phyloP scores from a whole-genome alignment of 2,888 invertebrate species.

The Drosophila mercatorum region DNA sequence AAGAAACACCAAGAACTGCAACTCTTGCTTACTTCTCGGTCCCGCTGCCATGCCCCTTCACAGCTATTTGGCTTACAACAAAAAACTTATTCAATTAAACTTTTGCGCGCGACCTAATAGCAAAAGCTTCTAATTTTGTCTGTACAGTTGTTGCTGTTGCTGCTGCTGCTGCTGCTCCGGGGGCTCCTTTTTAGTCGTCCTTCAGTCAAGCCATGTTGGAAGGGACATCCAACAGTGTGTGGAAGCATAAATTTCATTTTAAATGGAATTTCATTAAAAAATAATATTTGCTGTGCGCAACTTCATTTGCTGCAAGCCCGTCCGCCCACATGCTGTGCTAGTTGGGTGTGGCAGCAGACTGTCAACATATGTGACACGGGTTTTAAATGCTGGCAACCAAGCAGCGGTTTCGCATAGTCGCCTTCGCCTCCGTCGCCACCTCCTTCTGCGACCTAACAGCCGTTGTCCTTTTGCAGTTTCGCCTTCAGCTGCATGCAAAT shows the following conservation, averaged over 20 bases:
- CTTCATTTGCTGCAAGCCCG: constrained; percentile 55
- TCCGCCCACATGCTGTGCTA: not conserved
- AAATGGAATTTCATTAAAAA: constrained; percentile 77
- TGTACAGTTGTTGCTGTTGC: not conserved
- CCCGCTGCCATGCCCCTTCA: not conserved
- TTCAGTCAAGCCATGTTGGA: constrained; percentile 9
- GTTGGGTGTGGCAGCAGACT: constrained; percentile 46
- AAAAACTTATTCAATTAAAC: constrained; percentile 78
- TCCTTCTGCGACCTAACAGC: not conserved
- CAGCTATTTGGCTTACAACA: constrained; percentile 27
- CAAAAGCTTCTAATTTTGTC: constrained; percentile 52
- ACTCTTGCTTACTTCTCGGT: constrained; percentile 20
- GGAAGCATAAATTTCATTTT: constrained; percentile 65
- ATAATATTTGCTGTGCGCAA: constrained; percentile 62
- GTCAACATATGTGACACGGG: constrained; percentile 67
- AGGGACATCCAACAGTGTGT: constrained; percentile 36
- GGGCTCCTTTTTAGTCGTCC: constrained; percentile 5
- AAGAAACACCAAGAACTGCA: constrained; percentile 36
- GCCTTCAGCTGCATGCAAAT: constrained; percentile 63
- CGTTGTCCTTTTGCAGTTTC: constrained; percentile 41
- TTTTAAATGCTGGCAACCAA: constrained; percentile 51
- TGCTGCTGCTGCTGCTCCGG: constrained; percentile 4
- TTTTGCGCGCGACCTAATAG: constrained; percentile 63
- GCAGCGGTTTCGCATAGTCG: not conserved
- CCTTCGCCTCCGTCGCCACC: not conserved